Percentiles rank a stretch among this genome's conserved stretches.
Evolutionary conservation across 2,888 invertebrate genomes (phyloP).

Genomic region (Tetanocera ferruginea): DNA sequence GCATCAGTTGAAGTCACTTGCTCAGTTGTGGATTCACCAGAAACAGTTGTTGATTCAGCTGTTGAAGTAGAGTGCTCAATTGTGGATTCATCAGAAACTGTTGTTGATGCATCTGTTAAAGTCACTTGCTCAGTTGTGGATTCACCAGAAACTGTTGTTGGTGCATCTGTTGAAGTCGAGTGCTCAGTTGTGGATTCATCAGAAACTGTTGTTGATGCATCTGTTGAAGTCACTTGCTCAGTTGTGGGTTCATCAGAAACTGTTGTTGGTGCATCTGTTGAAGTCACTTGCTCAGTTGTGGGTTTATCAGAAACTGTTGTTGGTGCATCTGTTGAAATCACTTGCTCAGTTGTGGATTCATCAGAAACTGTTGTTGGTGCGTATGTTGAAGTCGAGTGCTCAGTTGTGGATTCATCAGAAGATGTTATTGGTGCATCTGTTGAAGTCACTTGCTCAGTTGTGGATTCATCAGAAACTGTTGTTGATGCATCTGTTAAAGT

Average conservation of each 20-base stretch:
- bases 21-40: background rate
- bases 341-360: background rate
- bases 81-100: background rate
- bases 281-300: background rate
- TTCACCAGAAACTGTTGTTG: background rate
- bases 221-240: background rate
- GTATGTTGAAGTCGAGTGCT: background rate
- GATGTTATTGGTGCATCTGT: background rate
- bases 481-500: background rate
- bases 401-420: background rate
- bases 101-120: background rate
- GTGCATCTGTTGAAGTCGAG: background rate
- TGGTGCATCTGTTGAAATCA: background rate
- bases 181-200: background rate
- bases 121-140: background rate
- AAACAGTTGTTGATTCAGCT: background rate
- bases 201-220: background rate
- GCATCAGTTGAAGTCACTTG: background rate
- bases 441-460: background rate
- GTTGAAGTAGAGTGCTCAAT: too few relatives aligned
- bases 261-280: background rate
- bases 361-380: background rate
- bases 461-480: background rate
- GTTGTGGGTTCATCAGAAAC: background rate
- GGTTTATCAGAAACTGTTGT: background rate